Evolutionary conservation across 1,140 invertebrate species (phyloP).

Genomic region (Lerema accius): DNA sequence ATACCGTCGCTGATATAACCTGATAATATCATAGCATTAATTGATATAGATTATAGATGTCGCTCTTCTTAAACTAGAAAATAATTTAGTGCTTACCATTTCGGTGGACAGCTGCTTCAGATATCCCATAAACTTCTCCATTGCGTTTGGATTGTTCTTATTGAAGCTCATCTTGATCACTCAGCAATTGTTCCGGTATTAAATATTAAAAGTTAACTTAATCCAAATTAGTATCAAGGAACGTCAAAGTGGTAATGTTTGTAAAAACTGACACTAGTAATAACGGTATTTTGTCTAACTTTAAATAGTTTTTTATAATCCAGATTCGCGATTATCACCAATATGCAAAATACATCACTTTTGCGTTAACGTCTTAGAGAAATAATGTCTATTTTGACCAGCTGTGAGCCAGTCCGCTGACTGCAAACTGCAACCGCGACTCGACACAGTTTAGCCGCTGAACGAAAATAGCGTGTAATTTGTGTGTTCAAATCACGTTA

Average conservation of each 20-base stretch:
- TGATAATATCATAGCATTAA: too few relatives aligned
- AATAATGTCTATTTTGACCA: conserved; percentile 30
- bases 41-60: too few relatives aligned
- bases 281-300: conserved; percentile 51
- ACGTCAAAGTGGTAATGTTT: conserved; percentile 75
- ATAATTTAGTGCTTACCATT: conserved; percentile 67
- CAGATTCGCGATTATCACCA: conserved; percentile 65
- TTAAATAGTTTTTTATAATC: conserved; percentile 61
- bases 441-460: conserved; percentile 57
- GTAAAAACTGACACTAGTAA: conserved; percentile 58
- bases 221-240: conserved; percentile 53
- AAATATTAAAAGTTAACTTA: conserved; percentile 24
- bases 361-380: conserved; percentile 30
- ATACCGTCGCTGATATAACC: too few relatives aligned
- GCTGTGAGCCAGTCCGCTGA: conserved; percentile 36
- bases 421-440: conserved; percentile 43
- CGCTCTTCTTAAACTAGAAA: too few relatives aligned
- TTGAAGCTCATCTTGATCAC: conserved; percentile 80
- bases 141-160: conserved; percentile 76
- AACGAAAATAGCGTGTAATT: conserved; percentile 38
- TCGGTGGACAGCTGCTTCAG: conserved; percentile 78
- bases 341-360: conserved; percentile 59
- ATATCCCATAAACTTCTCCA: conserved; percentile 80
- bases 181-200: conserved; percentile 23
- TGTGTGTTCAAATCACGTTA: conserved; percentile 32